Conservation (phyloP, 92 coral and sea anemone genomes). For the Bergia sp. region DNA sequence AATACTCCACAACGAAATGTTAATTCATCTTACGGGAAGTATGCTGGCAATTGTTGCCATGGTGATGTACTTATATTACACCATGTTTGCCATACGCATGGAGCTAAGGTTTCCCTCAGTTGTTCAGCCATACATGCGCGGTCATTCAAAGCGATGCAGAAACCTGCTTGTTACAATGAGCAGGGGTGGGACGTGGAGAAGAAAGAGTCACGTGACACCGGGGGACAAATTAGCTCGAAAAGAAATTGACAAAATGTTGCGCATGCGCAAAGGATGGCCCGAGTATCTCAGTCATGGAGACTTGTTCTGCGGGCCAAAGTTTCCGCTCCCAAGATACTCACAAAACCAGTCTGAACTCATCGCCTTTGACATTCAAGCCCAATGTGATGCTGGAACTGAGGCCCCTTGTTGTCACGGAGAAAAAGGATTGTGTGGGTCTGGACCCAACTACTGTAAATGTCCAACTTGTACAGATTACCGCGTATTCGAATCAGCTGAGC, state of each 20-base stretch:
- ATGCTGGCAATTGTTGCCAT: slow-evolving; percentile 18
- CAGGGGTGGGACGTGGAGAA: slow-evolving; percentile 68
- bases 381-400: slow-evolving; percentile 73
- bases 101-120: neutral
- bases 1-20: neutral
- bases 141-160: slow-evolving; percentile 57
- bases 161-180: slow-evolving; percentile 65
- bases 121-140: slow-evolving; percentile 47
- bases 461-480: slow-evolving; percentile 73
- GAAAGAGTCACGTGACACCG: slow-evolving; percentile 54
- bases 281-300: slow-evolving; percentile 77
- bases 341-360: slow-evolving; percentile 47
- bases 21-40: neutral
- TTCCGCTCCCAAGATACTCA: slow-evolving; percentile 77
- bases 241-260: slow-evolving; percentile 65
- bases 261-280: slow-evolving; percentile 89
- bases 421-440: slow-evolving; percentile 81
- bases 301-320: slow-evolving; percentile 71
- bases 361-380: slow-evolving; percentile 78
- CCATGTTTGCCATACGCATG: slow-evolving; percentile 17
- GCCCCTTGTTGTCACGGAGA: slow-evolving; percentile 77
- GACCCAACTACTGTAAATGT: slow-evolving; percentile 68
- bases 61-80: slow-evolving; percentile 29
- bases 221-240: slow-evolving; percentile 58
- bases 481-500: slow-evolving; percentile 76